phyloP scores from a whole-genome alignment of 2,797 vertebrate species.

The Diceros bicornis region DNA sequence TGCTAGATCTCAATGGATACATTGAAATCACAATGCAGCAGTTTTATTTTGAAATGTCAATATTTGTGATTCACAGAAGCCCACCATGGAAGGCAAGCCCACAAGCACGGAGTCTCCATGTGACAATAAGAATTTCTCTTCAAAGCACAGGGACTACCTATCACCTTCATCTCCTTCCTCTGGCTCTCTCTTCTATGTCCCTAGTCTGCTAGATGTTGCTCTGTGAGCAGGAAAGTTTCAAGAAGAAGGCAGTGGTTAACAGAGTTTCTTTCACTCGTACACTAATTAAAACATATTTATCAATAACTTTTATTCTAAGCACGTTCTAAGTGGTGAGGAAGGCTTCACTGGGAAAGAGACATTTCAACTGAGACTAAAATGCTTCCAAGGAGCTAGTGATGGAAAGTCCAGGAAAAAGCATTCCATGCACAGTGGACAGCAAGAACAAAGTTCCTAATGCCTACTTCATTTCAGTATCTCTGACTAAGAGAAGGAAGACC shows the following conservation, averaged over 20 bases:
- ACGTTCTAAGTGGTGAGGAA: background rate
- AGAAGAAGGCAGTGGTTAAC: background rate
- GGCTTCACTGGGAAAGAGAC: background rate
- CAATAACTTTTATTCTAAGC: background rate
- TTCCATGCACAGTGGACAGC: background rate
- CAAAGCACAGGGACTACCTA: background rate
- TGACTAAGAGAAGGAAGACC: background rate
- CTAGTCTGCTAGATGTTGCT: background rate
- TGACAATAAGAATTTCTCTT: background rate
- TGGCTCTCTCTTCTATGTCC: background rate
- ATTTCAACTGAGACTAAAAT: background rate
- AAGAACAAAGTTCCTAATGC: background rate
- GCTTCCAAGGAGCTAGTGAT: background rate
- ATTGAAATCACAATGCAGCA: background rate
- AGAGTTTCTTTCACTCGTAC: background rate
- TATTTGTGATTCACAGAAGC: background rate
- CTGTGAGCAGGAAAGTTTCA: background rate
- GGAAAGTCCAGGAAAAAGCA: background rate
- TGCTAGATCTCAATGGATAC: background rate
- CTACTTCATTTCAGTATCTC: background rate
- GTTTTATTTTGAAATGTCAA: constrained; percentile 52
- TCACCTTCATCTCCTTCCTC: background rate
- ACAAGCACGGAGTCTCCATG: too few relatives aligned
- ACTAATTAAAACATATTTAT: background rate
- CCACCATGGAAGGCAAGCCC: rapidly evolving